Conservation (phyloP, 2,113 vertebrate genomes). For the Oreocharis arfaki region DNA sequence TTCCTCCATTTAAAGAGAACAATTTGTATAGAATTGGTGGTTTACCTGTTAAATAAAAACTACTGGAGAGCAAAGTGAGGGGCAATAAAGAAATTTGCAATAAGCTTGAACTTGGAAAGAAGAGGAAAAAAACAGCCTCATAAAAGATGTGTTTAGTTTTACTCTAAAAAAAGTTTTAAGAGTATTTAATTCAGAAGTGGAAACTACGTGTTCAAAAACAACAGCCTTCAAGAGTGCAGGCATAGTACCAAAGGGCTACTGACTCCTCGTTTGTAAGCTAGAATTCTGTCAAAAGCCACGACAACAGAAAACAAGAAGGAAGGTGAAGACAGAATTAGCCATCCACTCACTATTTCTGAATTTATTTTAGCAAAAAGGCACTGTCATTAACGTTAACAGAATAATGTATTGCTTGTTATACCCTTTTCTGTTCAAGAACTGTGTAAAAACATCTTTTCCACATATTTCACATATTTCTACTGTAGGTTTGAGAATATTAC, state of each 20-base stretch:
- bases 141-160: neutral
- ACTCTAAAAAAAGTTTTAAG: neutral
- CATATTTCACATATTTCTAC: neutral
- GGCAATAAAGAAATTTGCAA: neutral
- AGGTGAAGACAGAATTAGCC: neutral
- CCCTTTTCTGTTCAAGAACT: conserved; percentile 9
- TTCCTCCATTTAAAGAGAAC: neutral
- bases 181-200: neutral
- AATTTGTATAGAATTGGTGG: neutral
- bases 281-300: neutral
- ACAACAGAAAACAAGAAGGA: neutral
- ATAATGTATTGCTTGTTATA: neutral
- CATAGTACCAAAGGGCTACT: neutral
- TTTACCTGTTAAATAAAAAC: neutral
- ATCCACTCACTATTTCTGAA: neutral
- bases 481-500: conserved; percentile 4
- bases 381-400: neutral
- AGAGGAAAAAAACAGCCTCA: neutral
- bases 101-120: neutral
- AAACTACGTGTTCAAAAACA: neutral
- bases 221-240: neutral
- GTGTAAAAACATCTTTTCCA: neutral
- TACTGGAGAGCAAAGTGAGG: neutral
- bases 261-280: neutral
- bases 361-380: neutral